Evolutionary conservation across 2,888 invertebrate genomes (phyloP), one percentile per base, ranked within the genome.

Genomic region (Watsonalla binaria): DNA sequence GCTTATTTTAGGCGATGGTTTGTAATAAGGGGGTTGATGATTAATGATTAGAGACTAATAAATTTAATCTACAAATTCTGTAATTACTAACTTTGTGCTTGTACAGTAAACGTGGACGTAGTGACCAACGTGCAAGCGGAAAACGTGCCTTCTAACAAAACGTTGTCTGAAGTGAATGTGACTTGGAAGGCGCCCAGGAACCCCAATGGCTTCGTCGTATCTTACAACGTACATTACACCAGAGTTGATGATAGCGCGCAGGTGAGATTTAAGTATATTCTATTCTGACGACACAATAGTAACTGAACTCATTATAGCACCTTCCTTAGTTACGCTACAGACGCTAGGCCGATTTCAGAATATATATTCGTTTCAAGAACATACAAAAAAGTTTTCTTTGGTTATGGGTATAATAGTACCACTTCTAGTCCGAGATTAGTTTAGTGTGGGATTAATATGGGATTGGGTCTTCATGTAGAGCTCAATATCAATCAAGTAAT

Each of bases 121-220:
- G 93, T 95, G 47, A 82, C 79, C 11, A 82, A 91, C 56, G 78
- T 94, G 15, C 82, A 78, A 0, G 92, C 90, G 0, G 70, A 80
- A 24, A 80, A 84, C 14, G 57, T 87, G 52, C 71, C 78, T 13
- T 84, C 85, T 11, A 90, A 92, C 59, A 87, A 86, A 62, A 90
- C 92, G 0, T 65, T 85, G 15, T 92, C 92, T 0, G 92, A 92
- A 63, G 93, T 96, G 11, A 93, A 93, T 49, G 85, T 97, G 5
- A 92, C 88, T 34, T 99, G 99, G 99, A 89, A 92, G 4, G 94
- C 95, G 64, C 98, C 99, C 0, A 66, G 76, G 24, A 88, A 94
- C 59, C 98, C 99, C 0, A 99, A 99, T 81, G 98, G 99, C 2
- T 92, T 95, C 56, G 94, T 98, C 48, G 93, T 97, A 46, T 94